phyloP scores from a whole-genome alignment of 2,888 invertebrate genomes.

The Pyrochroa serraticornis region DNA sequence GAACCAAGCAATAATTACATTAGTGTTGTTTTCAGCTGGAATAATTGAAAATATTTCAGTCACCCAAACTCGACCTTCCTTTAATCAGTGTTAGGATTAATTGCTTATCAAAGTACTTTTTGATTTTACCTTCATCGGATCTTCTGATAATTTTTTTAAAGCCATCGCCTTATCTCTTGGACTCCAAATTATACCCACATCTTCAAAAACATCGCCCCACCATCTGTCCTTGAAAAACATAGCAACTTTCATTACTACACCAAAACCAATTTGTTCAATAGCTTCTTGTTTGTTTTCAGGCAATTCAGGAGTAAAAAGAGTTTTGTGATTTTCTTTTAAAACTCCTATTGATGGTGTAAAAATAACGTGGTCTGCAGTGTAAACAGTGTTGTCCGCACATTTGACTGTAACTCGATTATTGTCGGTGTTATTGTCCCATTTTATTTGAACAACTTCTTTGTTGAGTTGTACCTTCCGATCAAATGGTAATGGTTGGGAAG shows the following conservation, averaged over 20 bases:
- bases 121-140: slow-evolving; percentile 34
- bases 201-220: slow-evolving; percentile 31
- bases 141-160: slow-evolving; percentile 41
- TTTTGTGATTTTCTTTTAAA: slow-evolving; percentile 35
- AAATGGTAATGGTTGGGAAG: slow-evolving; percentile 31
- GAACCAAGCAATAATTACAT: slow-evolving; percentile 70
- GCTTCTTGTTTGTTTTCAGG: slow-evolving; percentile 35
- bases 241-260: slow-evolving; percentile 37
- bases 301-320: slow-evolving; percentile 37
- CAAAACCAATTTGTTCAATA: slow-evolving; percentile 39
- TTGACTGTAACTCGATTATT: slow-evolving; percentile 42
- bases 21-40: slow-evolving; percentile 54
- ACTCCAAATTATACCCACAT: slow-evolving; percentile 36
- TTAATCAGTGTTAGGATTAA: slow-evolving; percentile 1
- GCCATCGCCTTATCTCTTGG: slow-evolving; percentile 36
- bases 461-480: slow-evolving; percentile 42
- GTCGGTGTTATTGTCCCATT: slow-evolving; percentile 21
- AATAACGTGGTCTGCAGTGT: slow-evolving; percentile 66
- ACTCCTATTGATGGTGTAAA: slow-evolving; percentile 59
- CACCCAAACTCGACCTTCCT: slow-evolving; percentile 34
- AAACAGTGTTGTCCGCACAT: slow-evolving; percentile 59
- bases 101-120: slow-evolving; percentile 46
- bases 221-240: slow-evolving; percentile 36
- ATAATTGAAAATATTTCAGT: slow-evolving; percentile 21
- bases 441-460: slow-evolving; percentile 39